Evolutionary conservation across 2,113 vertebrate genomes (phyloP).

Genomic region (Oceanites oceanicus): DNA sequence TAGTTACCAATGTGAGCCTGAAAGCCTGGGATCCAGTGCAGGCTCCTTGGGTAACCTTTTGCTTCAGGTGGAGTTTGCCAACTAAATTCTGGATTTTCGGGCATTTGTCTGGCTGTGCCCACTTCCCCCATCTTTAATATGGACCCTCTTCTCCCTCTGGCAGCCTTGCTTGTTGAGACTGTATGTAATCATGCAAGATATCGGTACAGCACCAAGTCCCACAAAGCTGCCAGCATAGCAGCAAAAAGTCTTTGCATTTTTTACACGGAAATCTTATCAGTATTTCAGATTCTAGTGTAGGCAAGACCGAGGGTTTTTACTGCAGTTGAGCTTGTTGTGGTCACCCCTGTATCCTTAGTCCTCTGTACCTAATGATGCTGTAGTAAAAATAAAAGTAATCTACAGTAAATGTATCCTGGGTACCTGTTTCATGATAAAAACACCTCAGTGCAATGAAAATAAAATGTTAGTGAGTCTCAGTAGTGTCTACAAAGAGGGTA

Average conservation of each 20-base stretch:
- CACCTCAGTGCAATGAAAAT: background rate
- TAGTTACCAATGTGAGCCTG: background rate
- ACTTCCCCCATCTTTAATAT: accelerated
- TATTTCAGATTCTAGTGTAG: background rate
- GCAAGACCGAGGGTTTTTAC: background rate
- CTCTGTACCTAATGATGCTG: background rate
- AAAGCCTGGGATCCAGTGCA: background rate
- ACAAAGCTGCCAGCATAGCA: background rate
- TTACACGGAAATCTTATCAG: accelerated
- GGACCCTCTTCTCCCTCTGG: background rate
- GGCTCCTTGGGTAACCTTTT: background rate
- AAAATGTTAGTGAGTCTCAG: conserved; percentile 23
- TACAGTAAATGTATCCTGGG: background rate
- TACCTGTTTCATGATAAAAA: background rate
- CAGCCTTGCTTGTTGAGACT: background rate
- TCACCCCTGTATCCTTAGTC: background rate
- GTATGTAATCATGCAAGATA: accelerated
- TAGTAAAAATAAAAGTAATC: conserved; percentile 24
- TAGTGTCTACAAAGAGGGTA: background rate
- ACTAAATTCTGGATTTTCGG: accelerated
- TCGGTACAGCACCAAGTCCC: background rate
- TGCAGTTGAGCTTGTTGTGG: background rate
- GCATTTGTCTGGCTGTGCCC: background rate
- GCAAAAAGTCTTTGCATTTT: background rate
- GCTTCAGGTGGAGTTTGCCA: background rate